Conservation (phyloP, 2,113 vertebrate genomes). For the Apus apus region DNA sequence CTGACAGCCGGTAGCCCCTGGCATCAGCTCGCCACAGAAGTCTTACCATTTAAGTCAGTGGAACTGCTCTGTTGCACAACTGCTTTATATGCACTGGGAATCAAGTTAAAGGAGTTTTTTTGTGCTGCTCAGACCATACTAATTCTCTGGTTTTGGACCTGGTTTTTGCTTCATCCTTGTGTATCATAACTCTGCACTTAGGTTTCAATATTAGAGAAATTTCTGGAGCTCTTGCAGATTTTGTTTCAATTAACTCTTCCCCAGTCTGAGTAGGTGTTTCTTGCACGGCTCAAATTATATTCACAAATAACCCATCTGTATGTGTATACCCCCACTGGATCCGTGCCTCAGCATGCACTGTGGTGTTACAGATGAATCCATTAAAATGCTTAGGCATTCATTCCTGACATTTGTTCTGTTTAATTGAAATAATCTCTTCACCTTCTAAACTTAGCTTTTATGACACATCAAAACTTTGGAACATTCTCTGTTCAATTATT, state of each 20-base stretch:
- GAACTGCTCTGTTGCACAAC: neutral
- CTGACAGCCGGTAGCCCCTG: too few relatives aligned
- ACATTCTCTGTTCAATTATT: conserved; percentile 20
- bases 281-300: neutral
- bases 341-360: neutral
- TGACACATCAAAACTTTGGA: neutral
- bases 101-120: neutral
- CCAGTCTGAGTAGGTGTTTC: neutral
- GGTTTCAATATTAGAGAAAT: neutral
- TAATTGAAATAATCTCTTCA: conserved; percentile 57
- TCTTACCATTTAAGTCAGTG: neutral
- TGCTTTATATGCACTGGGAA: neutral
- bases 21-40: too few relatives aligned
- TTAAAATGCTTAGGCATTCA: conserved; percentile 22
- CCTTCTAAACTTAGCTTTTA: conserved; percentile 36
- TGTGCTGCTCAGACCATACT: neutral
- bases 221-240: neutral
- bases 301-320: conserved; percentile 14
- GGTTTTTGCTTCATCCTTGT: neutral
- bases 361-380: conserved; percentile 26
- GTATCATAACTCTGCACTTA: neutral
- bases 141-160: neutral
- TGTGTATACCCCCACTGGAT: neutral
- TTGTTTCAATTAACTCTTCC: neutral
- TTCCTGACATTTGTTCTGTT: conserved; percentile 41